Evolutionary conservation across 2,888 invertebrate species (phyloP).

Genomic region (Anoplius nigerrimus): DNA sequence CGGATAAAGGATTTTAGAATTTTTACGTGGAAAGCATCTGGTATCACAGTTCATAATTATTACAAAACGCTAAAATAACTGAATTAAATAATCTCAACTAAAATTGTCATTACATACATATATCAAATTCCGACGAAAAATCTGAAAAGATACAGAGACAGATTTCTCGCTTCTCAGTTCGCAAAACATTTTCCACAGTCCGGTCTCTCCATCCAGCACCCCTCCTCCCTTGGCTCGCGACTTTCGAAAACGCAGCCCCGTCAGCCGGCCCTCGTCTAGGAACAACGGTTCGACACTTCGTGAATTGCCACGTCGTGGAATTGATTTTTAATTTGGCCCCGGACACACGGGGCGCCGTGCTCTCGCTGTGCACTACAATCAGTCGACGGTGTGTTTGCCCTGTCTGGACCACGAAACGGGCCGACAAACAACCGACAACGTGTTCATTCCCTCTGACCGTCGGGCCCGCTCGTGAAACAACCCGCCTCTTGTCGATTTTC

Average conservation of each 20-base stretch:
- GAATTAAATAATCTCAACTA: too few relatives aligned
- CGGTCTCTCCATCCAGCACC: too few relatives aligned
- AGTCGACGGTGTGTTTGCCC: constrained; percentile 56
- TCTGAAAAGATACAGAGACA: too few relatives aligned
- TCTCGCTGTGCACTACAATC: constrained; percentile 31
- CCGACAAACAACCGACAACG: constrained; percentile 54
- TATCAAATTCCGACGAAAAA: too few relatives aligned
- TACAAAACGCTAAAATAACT: too few relatives aligned
- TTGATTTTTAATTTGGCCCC: constrained; percentile 67
- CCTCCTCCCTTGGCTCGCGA: background rate
- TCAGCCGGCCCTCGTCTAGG: constrained; percentile 1
- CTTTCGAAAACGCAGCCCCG: background rate
- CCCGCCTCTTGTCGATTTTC: constrained; percentile 13
- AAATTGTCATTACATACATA: too few relatives aligned
- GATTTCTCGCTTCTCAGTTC: too few relatives aligned
- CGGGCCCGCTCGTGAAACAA: constrained; percentile 44
- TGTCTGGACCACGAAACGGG: constrained; percentile 61
- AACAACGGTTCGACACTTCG: constrained; percentile 15
- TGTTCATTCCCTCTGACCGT: constrained; percentile 44
- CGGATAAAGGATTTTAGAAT: too few relatives aligned
- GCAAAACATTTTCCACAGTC: too few relatives aligned
- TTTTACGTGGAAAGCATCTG: too few relatives aligned
- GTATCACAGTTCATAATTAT: too few relatives aligned
- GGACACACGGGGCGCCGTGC: constrained; percentile 28
- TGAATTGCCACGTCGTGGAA: constrained; percentile 35